A percentile compares a stretch with the other conserved stretches of the same genome.
Conservation (phyloP, 2,797 vertebrate genomes). For the Poecilia gillii region DNA sequence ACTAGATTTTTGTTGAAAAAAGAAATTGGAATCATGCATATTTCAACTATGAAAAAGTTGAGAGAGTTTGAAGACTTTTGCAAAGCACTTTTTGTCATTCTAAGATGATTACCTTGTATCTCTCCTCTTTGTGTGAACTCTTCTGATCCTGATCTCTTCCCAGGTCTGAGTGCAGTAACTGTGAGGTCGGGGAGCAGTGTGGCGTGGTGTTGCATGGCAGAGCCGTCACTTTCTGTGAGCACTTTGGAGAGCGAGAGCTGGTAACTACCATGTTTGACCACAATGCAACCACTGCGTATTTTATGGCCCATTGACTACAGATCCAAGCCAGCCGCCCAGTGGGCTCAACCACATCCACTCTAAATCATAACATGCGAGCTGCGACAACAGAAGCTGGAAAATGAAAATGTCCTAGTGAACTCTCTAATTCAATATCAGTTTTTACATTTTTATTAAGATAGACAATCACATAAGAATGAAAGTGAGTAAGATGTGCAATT, state of each 20-base stretch:
- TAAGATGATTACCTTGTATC: neutral
- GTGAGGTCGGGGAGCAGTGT: conserved; percentile 91
- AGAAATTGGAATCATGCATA: neutral
- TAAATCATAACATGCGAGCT: conserved; percentile 21
- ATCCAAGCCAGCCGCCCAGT: conserved; percentile 37
- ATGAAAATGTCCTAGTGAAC: conserved; percentile 2
- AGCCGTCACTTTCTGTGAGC: conserved; percentile 93
- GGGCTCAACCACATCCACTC: conserved; percentile 45
- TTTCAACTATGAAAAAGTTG: neutral
- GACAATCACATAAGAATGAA: neutral
- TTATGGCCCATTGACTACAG: conserved; percentile 48
- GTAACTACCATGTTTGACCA: conserved; percentile 80
- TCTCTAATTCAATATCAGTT: neutral
- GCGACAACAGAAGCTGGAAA: conserved; percentile 18
- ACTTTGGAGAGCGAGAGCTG: conserved; percentile 92
- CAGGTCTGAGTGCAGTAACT: conserved; percentile 93
- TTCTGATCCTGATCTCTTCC: neutral
- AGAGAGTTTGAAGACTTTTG: neutral
- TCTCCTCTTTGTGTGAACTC: neutral
- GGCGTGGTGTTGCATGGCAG: conserved; percentile 92
- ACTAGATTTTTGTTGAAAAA: neutral
- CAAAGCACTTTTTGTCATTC: neutral
- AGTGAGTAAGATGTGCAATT: neutral
- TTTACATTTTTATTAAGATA: neutral
- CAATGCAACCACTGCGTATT: conserved; percentile 47